Base-by-base conservation (phyloP, 2,797 vertebrate genomes). In the Chelon auratus region DNA sequence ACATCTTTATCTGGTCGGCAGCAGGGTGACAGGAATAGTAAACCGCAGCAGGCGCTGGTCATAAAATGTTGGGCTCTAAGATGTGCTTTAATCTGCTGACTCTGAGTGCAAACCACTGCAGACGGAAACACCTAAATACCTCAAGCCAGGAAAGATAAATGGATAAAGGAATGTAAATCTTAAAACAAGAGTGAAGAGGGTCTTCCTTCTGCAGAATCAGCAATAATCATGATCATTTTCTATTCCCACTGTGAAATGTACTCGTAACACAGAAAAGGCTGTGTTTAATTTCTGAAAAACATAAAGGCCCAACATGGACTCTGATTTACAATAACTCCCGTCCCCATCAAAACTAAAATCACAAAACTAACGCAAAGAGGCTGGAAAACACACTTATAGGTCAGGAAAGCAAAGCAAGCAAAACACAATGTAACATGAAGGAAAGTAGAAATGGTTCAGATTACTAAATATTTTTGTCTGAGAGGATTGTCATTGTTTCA, bases 1-100 rank as follows among this genome's bases (percentile, higher is more conserved):
- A 75, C 36, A 17, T 83, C 72, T 86, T 90, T 85, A 88, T 90
- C 84, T 77, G 85, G 71, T 72, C 42, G 4, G 80, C 60, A 72
- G 83, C 62, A 69, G 68, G 84, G 69, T 1, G 60, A 81, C 78
- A 80, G 75, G 68, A 81, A 78, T 68, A 83, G 71, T 81, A 61
- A 79, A 83, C 62, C 69, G 66, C 62, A 85, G 68, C 50, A 75
- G 75, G 80, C 30, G 3, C 62, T 17, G 67, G n/a, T 67, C 37
- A n/a, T 67, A 51, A 80, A 42, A 71, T 58, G 0, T 67, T 40
- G 68, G 71, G 67, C 70, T 75, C 17, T 51, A 15, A 76, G 52
- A 85, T 24, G 17, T 54, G 10, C 66, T 77, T 58, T 81, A 75
- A 81, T 84, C 78, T 54, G 69, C 51, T 66, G 65, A 72, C 62